These are phyloP conservation scores for Tenualosa thibaudeaui DNA, from an alignment of 2,797 vertebrate genomes.

Conservation along the genomic window DNA sequence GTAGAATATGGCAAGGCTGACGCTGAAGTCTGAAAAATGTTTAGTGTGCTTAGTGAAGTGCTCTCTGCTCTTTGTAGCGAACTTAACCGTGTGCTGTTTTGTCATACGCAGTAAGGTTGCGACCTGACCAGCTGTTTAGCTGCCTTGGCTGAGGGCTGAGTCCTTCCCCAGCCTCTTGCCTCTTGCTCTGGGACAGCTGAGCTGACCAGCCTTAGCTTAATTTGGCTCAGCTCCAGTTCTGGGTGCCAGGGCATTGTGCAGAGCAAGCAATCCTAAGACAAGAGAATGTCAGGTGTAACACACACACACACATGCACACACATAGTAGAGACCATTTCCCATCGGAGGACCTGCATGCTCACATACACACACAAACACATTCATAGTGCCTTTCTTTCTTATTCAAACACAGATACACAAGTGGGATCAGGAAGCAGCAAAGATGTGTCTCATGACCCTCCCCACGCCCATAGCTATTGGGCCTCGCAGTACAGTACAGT, in stretches of 20 bases:
- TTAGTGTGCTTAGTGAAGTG: not conserved
- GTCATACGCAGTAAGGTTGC: not conserved
- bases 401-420: not conserved
- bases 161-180: not conserved
- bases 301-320: not conserved
- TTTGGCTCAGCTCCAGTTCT: not conserved
- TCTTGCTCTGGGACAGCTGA: not conserved
- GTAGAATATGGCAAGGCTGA: not conserved
- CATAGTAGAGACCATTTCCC: not conserved
- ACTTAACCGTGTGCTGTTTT: not conserved
- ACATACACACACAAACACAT: not conserved
- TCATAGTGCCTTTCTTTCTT: too few relatives aligned
- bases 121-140: not conserved
- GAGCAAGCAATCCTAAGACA: not conserved
- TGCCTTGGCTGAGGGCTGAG: not conserved
- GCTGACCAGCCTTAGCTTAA: not conserved
- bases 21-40: not conserved
- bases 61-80: not conserved
- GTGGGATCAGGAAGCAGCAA: not conserved
- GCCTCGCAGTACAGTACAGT: not conserved
- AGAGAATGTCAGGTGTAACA: not conserved
- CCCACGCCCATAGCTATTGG: not conserved
- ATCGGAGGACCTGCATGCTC: not conserved
- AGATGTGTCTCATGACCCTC: not conserved
- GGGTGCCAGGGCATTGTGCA: not conserved